Evolutionary conservation across 2,113 vertebrate species (phyloP).

Genomic region (Eonycteris spelaea): DNA sequence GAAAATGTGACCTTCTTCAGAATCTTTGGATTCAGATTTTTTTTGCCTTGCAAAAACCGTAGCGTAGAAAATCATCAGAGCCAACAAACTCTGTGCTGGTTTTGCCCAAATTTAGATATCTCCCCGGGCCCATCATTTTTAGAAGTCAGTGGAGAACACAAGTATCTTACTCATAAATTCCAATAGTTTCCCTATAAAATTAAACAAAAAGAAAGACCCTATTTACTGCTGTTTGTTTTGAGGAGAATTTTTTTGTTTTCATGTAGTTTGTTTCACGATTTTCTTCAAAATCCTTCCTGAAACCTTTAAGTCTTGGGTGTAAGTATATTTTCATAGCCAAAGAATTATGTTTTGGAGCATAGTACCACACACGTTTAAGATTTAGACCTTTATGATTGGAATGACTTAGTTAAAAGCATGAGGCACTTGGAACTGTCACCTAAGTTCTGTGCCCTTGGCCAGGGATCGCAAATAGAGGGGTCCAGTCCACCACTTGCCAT

Average conservation of each 20-base stretch:
- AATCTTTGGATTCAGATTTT: neutral
- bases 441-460: neutral
- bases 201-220: neutral
- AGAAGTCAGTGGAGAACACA: neutral
- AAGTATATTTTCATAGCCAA: neutral
- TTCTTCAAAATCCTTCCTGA: neutral
- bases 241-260: neutral
- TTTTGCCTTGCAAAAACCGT: neutral
- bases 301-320: neutral
- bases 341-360: neutral
- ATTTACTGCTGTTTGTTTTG: neutral
- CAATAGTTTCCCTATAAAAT: neutral
- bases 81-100: neutral
- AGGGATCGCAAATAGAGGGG: neutral
- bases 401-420: neutral
- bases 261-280: neutral
- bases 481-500: too few species aligned
- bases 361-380: neutral
- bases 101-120: neutral
- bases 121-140: neutral
- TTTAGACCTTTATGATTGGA: neutral
- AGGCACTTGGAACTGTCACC: neutral
- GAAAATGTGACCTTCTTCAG: slow-evolving; percentile 50
- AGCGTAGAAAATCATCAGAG: neutral
- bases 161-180: neutral